Evolutionary conservation across 2,113 vertebrate species (phyloP).

Genomic region (Mus spicilegus): DNA sequence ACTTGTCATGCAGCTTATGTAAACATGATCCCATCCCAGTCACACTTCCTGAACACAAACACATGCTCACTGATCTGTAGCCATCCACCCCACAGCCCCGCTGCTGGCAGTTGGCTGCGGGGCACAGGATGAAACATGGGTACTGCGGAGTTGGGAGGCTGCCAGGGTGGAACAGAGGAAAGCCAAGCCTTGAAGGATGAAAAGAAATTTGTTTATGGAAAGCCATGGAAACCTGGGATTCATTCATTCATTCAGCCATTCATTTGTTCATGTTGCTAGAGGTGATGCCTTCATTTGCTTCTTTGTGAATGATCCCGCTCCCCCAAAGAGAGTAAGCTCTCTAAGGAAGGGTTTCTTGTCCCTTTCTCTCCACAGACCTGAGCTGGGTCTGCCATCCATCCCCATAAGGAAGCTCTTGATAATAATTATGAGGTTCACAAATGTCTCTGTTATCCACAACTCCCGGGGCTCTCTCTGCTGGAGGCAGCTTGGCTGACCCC

Average conservation of each 20-base stretch:
- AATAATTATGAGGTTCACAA: no score
- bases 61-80: background rate
- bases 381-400: background rate
- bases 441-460: background rate
- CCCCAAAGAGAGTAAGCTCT: background rate
- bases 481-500: background rate
- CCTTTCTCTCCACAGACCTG: background rate
- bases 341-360: background rate
- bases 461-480: background rate
- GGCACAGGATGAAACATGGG: background rate
- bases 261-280: background rate
- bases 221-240: background rate
- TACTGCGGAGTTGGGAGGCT: background rate
- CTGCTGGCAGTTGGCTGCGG: no score
- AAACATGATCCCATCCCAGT: background rate
- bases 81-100: background rate
- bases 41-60: background rate
- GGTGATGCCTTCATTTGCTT: background rate
- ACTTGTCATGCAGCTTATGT: accelerated
- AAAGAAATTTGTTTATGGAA: background rate
- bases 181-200: background rate
- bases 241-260: background rate
- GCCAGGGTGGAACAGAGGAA: background rate
- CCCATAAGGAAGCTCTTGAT: background rate
- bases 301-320: background rate